Evolutionary conservation across 2,797 vertebrate species (phyloP), one percentile per base, ranked within the genome.

Genomic region (Onychomys arenicola): DNA sequence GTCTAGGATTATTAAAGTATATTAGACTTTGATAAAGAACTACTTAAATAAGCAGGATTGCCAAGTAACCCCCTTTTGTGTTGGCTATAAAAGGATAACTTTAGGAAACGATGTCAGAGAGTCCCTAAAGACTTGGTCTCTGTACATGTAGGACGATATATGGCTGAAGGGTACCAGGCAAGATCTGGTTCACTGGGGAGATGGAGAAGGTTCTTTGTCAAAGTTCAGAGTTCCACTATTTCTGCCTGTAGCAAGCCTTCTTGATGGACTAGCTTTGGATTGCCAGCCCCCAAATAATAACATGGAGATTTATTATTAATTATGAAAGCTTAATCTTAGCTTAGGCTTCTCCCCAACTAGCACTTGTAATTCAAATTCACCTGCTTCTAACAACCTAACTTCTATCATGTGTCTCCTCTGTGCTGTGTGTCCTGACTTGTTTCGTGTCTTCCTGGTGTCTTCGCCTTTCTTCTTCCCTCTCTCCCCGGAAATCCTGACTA

Each of bases 1-100:
- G 93, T 71, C n/a, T 80, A 93, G 37, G 43, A 78, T 71, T 94
- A 76, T 87, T 95, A 92, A 46, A n/a, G 29, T 21, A 81, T 90
- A 27, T 92, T 71, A 86, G 57, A 65, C 77, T 95, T 94, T 57
- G 57, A 1, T 75, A 23, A 94, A 55, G 27, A 87, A 49, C 13
- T 71, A 76, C 29, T 87, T 86, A 81, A 87, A 65, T 94, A 93
- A 11, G 46, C 16, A 25, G 23, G 37, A 46, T 21, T 92, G 61
- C 32, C 59, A 91, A 27, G 27, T 63, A 75, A 43, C 88, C 21
- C 37, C 12, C 2, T 92, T 95, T 69, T 85, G 9, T 94, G 34
- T 67, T 88, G 37, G 76, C 84, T 85, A 0, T 95, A 65, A n/a
- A 23, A 93, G 90, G 69, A 71, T 80, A 84, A 91, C 16, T 19